Conservation (phyloP, 2,113 vertebrate genomes). For the Lamprotornis superbus region DNA sequence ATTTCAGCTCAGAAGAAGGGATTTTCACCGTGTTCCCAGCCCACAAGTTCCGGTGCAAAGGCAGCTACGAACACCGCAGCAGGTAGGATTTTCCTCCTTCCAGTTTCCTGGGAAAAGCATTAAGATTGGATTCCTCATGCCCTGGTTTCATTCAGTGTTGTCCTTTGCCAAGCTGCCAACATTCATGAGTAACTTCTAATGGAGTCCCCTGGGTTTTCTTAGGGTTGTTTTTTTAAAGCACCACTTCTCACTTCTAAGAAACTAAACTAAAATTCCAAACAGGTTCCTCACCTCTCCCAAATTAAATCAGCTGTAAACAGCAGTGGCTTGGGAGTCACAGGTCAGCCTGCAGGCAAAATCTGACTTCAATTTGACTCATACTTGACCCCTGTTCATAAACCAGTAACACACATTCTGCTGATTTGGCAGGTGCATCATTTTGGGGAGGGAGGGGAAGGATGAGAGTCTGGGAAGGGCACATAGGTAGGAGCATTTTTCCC, state of each 20-base stretch:
- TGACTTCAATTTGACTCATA: background rate
- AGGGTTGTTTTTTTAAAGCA: background rate
- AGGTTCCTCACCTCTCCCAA: background rate
- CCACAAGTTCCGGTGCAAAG: conserved; percentile 97
- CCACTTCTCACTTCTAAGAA: background rate
- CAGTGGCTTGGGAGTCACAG: background rate
- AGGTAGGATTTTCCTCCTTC: conserved; percentile 73
- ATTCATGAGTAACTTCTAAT: background rate
- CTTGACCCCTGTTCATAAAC: background rate
- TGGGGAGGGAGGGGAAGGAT: background rate
- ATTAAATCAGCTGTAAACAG: background rate
- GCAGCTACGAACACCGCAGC: conserved; percentile 95
- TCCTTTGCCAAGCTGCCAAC: background rate
- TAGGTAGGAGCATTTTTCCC: background rate
- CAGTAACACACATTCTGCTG: background rate
- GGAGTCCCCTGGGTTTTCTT: background rate
- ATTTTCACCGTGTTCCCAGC: conserved; percentile 98
- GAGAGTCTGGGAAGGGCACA: background rate
- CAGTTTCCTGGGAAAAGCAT: background rate
- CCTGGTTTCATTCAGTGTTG: background rate
- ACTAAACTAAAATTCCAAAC: background rate
- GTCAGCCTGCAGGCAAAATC: background rate
- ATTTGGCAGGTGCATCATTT: background rate
- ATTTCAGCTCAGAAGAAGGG: conserved; percentile 98
- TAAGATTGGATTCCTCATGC: rapidly evolving